A percentile compares a stretch with the other conserved stretches of the same genome.
phyloP scores from a whole-genome alignment of 2,797 vertebrate genomes.

The Malacoctenus gilli region DNA sequence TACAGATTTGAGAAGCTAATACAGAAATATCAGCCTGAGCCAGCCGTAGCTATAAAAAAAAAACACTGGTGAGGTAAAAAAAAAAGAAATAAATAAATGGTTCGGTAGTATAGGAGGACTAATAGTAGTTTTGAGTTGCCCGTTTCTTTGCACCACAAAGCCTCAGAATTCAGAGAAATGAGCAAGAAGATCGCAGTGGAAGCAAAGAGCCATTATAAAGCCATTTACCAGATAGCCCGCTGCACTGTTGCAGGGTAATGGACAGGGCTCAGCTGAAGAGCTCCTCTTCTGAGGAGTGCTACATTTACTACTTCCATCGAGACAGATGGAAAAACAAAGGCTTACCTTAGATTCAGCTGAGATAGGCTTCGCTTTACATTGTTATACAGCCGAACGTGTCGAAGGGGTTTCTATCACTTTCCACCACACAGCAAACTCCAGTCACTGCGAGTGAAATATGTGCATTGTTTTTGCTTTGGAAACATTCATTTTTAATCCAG shows the following conservation, averaged over 20 bases:
- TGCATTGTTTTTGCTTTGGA: constrained; percentile 1
- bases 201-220: constrained; percentile 75
- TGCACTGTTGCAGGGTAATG: constrained; percentile 66
- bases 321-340: constrained; percentile 62
- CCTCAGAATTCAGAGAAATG: constrained; percentile 66
- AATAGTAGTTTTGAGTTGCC: constrained; percentile 41
- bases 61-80: constrained; percentile 13
- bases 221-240: constrained; percentile 70
- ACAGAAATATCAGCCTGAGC: background rate
- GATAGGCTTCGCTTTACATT: constrained; percentile 36
- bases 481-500: too few species aligned
- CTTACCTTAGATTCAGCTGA: constrained; percentile 53
- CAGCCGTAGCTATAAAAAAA: background rate
- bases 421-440: constrained; percentile 1
- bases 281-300: constrained; percentile 60
- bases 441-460: background rate
- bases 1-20: background rate
- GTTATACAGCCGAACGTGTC: constrained; percentile 20
- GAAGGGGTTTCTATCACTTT: constrained; percentile 14
- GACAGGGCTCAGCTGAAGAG: constrained; percentile 66
- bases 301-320: constrained; percentile 58
- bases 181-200: constrained; percentile 56
- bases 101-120: constrained; percentile 31
- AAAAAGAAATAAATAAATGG: too few species aligned
- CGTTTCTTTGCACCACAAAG: constrained; percentile 39